Evolutionary conservation across 2,113 vertebrate species (phyloP), one percentile per base, ranked within the genome.

Genomic region (Cranoglanis bouderius): DNA sequence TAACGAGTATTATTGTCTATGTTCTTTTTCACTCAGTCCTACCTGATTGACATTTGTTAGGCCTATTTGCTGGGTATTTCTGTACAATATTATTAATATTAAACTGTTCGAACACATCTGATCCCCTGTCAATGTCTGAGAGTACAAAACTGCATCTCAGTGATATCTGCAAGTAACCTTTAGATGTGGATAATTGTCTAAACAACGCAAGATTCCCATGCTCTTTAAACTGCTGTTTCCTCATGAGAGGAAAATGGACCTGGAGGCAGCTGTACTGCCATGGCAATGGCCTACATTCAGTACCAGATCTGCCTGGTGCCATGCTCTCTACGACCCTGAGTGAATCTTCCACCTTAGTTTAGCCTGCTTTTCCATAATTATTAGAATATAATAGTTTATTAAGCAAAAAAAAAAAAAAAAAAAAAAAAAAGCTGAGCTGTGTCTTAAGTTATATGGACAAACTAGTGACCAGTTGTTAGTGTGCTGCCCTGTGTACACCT

Each of bases 231-330:
- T 12, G 8, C 32, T 57, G 80, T 38, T 82, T 57, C 19, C 14
- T 0, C 6, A 57, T 38, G n/a, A 53, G 9, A 57, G 3, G 6
- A 32, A 87, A 91, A 93, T 91, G 80, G 90, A 89, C 89, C 91
- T 59, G 87, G 89, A 91, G 85, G 90, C 89, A 94, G 92, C 91
- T 95, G 92, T 91, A 94, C 93, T 94, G 90, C 92, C 92, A 94
- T 95, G 92, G 90, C 26, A 80, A 95, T 93, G 94, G 80, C 93
- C 94, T 94, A 94, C 92, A 96, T 95, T 94, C 91, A 89, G 89
- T 74, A 91, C 86, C 88, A 92, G 90, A 92, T 90, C 49, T 32
- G 1, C 29, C 46, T 2, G 29, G 49, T 32, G 49, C 6, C 46
- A 53, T 80, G 89, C 87, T 89, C 84, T 63, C 53, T 61, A 82